These are phyloP conservation scores for Marmota monax DNA, from an alignment of 2,113 vertebrate genomes.

Conservation along the genomic window DNA sequence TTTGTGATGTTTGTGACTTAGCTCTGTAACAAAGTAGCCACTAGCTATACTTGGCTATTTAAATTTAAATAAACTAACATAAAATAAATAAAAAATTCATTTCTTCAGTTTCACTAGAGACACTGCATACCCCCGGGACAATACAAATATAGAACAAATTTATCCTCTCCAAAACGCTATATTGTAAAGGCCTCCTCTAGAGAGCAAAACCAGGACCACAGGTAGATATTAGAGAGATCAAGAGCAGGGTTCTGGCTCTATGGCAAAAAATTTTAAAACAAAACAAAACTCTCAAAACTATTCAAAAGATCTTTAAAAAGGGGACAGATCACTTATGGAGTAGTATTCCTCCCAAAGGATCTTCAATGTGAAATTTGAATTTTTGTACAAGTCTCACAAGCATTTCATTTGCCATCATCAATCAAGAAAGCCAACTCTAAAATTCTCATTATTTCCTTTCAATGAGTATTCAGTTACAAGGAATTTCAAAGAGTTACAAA, in stretches of 20 bases:
- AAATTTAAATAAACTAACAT: background rate
- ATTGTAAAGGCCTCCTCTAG: background rate
- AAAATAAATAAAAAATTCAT: background rate
- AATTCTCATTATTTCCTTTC: constrained; percentile 3
- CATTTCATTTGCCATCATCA: background rate
- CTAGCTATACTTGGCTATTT: background rate
- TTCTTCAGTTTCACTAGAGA: constrained; percentile 4
- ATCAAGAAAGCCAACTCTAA: constrained; percentile 4
- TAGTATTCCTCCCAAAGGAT: background rate
- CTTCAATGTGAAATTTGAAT: background rate
- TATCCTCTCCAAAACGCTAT: background rate
- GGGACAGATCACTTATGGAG: background rate
- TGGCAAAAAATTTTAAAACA: background rate
- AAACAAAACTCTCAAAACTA: constrained; percentile 23
- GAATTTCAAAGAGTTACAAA: constrained; percentile 47
- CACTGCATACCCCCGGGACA: background rate
- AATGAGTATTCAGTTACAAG: background rate
- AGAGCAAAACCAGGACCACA: background rate
- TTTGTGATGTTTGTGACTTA: background rate
- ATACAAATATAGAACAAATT: background rate
- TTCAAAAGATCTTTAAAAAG: background rate
- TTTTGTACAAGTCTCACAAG: constrained; percentile 27
- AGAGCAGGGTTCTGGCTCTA: background rate
- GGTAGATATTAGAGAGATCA: background rate
- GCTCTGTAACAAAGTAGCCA: background rate